Evolutionary conservation across 2,113 vertebrate genomes (phyloP), one percentile per base, ranked within the genome.

Genomic region (Rhineura floridana): DNA sequence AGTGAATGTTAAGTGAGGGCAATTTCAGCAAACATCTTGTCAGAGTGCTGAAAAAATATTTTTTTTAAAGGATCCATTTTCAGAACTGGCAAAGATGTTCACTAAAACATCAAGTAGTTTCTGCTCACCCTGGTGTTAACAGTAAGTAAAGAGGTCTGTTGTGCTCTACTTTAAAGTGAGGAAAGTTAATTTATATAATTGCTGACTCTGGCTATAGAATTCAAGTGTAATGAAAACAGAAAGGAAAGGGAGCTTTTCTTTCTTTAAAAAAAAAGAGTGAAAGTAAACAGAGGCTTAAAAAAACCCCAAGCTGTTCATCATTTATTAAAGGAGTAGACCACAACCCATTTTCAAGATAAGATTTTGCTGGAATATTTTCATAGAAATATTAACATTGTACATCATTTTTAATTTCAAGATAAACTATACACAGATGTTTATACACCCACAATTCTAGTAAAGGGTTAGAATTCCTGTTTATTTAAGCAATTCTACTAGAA

Each of bases 401-500:
- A 8, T 3, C 39, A 44, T 15, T 39, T 5, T 9, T 90, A 83
- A 77, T 77, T 83, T 85, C 15, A 1, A 6, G 67, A 84, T 59
- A 90, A 69, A 1, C 0, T 1, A 72, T 82, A 6, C 6, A 21
- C 55, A 59, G 55, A 59, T 19, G 15, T 59, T 59, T 59, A 59
- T 59, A 59, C 55, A 59, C 0, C 39, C 67, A 44, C 1, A 50
- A 8, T 76, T 81, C 33, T 69, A 62, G 39, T 25, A 52, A 3
- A 83, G 9, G 28, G 36, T 78, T 76, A 50, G 70, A 70, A 65
- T 28, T 67, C 9, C 88, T 6, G 0, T 84, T 91, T 89, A 52
- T 87, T 90, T 89, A 88, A 92, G n/a, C 3, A 67, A 1, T 88
- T 90, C 2, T 2, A 84, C 72, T 89, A 50, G 44, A 6, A 5